Evolutionary conservation across 1,140 invertebrate species (phyloP), one percentile per base, ranked within the genome.

Genomic region (Sycobia sp.): DNA sequence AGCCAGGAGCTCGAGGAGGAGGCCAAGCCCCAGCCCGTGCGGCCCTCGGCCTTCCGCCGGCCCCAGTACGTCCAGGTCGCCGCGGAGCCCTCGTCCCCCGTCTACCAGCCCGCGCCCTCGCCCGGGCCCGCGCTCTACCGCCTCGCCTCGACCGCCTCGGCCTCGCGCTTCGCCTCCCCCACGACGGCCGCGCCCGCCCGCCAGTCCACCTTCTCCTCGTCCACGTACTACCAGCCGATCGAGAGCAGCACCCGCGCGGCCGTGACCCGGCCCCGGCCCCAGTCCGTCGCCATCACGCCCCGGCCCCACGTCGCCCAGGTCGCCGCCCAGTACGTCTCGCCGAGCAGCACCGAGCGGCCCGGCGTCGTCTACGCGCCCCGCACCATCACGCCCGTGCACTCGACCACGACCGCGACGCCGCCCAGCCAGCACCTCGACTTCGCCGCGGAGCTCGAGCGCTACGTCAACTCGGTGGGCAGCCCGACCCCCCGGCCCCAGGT

Each of bases 401-500:
- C 50, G 56, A 65, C 71, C 50, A 75, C 76, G 32, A 82, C 61
- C 74, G 82, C 62, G 51, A 62, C 72, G 14, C 70, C 69, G 71
- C 76, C 64, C 72, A 63, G 81, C 18, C 77, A 84, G 55, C 84
- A 85, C 43, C 83, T 90, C 36, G 87, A 89, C 74, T 90, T 90
- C 57, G 89, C 89, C 36, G 86, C 86, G 11, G 89, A 91, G 76
- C 88, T 91, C 64, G 88, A 89, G 46, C 89, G 89, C 69, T 91
- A 91, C 84, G 89, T 91, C 69, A 84, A 89, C 63, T 88, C 90
- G n/a, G 88, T 89, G 66, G 78, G 85, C 9, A 79, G 78, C n/a
- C 80, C 81, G n/a, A 34, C 73, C 70, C 56, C 71, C 9, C 69
- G 72, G 53, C 67, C 75, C 43, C 71, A 72, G 8, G 71, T 76